These are phyloP conservation scores for Protodeltote pygarga DNA, from an alignment of 2,888 invertebrate species.

Conservation along the genomic window DNA sequence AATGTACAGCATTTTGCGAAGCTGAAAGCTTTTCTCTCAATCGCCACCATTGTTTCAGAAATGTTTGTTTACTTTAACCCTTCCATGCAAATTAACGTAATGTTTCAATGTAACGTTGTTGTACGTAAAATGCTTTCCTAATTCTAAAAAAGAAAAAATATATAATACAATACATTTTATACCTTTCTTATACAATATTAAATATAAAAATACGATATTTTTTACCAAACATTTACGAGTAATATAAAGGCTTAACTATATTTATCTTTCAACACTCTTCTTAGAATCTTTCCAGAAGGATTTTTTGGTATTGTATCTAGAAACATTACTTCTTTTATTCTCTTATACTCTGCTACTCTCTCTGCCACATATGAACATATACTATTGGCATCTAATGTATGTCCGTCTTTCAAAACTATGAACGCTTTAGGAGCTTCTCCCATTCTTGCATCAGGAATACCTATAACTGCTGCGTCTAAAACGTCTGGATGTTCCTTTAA, in stretches of 20 bases:
- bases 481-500: constrained; percentile 91
- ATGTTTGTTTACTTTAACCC: constrained; percentile 31
- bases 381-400: constrained; percentile 79
- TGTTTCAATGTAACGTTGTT: constrained; percentile 7
- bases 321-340: constrained; percentile 88
- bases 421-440: constrained; percentile 93
- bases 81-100: constrained; percentile 32
- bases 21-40: constrained; percentile 71
- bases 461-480: constrained; percentile 93
- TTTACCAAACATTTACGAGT: not conserved
- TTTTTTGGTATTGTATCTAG: constrained; percentile 90
- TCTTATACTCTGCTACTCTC: constrained; percentile 91
- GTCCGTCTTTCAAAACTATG: constrained; percentile 85
- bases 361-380: constrained; percentile 87
- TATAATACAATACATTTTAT: too few species aligned
- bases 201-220: too few species aligned
- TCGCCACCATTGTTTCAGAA: constrained; percentile 13
- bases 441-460: constrained; percentile 88
- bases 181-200: too few species aligned
- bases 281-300: constrained; percentile 91
- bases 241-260: constrained; percentile 44
- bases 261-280: constrained; percentile 84
- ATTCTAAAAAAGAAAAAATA: constrained; percentile 1
- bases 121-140: constrained; percentile 6
- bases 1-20: constrained; percentile 26